phyloP scores from a whole-genome alignment of 2,888 invertebrate species.

The Bursaphelenchus okinawaensis region DNA sequence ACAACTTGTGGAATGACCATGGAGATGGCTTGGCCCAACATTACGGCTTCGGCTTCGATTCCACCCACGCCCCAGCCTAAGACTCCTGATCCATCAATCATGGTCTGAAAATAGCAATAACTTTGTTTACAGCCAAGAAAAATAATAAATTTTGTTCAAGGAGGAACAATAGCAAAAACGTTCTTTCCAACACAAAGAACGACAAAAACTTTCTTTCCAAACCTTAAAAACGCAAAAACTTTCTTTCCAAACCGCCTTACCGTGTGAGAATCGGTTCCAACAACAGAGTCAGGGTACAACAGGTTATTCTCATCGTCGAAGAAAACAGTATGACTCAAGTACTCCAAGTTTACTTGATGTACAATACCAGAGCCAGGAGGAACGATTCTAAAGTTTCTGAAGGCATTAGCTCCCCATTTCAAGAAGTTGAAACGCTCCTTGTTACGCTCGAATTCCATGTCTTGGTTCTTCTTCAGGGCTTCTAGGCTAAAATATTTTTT shows the following conservation, averaged over 20 bases:
- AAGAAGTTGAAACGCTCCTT: slow-evolving; percentile 89
- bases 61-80: slow-evolving; percentile 79
- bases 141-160: too few relatives aligned
- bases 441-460: slow-evolving; percentile 88
- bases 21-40: slow-evolving; percentile 93
- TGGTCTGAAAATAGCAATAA: background rate
- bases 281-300: slow-evolving; percentile 81
- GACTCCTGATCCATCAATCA: slow-evolving; percentile 73
- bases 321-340: slow-evolving; percentile 59
- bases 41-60: slow-evolving; percentile 97
- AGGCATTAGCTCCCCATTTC: slow-evolving; percentile 93
- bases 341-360: slow-evolving; percentile 88
- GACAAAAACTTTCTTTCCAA: too few relatives aligned
- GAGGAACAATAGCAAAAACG: slow-evolving; percentile 69
- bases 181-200: too few relatives aligned
- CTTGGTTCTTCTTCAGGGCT: slow-evolving; percentile 83
- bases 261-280: slow-evolving; percentile 96
- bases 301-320: slow-evolving; percentile 49
- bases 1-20: slow-evolving; percentile 93
- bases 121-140: background rate
- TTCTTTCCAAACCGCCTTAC: slow-evolving; percentile 80
- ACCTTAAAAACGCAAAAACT: too few relatives aligned
- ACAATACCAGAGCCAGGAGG: slow-evolving; percentile 97
- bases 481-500: slow-evolving; percentile 68
- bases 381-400: slow-evolving; percentile 90